phyloP scores from a whole-genome alignment of 2,797 vertebrate species.

The Brachyalestes nurse region DNA sequence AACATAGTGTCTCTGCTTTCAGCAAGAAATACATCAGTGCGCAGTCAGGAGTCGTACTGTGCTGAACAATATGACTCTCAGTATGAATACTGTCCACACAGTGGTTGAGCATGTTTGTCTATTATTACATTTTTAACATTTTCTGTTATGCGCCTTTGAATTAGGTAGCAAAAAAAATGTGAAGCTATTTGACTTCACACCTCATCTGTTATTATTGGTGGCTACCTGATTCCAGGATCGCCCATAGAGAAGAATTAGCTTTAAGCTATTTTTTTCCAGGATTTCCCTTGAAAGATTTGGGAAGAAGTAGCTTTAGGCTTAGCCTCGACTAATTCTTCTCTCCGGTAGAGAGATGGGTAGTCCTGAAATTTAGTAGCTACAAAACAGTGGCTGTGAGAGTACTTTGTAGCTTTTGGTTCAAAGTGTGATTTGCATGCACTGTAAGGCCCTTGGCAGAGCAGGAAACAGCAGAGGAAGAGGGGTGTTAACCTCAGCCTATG shows the following conservation, averaged over 20 bases:
- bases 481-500: conserved; percentile 15
- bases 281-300: neutral
- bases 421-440: neutral
- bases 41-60: neutral
- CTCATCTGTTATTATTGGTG: neutral
- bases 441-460: neutral
- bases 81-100: neutral
- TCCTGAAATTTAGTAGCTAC: neutral
- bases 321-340: neutral
- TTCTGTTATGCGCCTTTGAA: neutral
- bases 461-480: neutral
- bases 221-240: neutral
- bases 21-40: conserved; percentile 14
- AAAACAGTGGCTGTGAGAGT: neutral
- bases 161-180: conserved; percentile 3
- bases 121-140: conserved; percentile 1
- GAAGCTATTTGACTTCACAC: neutral
- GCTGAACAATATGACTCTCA: conserved; percentile 10
- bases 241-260: neutral
- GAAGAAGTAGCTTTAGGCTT: neutral
- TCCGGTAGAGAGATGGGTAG: neutral
- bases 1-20: conserved; percentile 14
- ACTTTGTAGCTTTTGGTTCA: neutral
- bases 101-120: neutral
- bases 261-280: neutral